A percentile compares a stretch with the other conserved stretches of the same genome.
Conservation (phyloP, 2,888 invertebrate genomes). For the Rhabditoides inermis region DNA sequence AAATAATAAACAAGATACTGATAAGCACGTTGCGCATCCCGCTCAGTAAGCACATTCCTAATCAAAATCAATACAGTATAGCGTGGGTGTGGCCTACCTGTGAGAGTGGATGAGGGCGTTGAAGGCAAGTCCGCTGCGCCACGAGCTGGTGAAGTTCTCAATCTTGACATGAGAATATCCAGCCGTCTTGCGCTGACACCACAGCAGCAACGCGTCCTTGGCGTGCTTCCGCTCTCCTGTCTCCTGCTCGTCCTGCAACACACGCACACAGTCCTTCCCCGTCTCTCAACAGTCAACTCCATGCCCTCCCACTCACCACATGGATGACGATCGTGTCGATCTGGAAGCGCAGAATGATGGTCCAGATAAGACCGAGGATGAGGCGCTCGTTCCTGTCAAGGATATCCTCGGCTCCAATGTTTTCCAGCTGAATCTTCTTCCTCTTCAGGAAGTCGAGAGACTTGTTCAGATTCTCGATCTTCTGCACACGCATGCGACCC, state of each 20-base stretch:
- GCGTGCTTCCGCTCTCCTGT: conserved; percentile 96
- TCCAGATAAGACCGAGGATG: conserved; percentile 96
- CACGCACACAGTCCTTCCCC: not conserved
- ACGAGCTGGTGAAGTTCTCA: conserved; percentile 66
- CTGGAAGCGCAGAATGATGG: conserved; percentile 95
- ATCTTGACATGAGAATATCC: conserved; percentile 65
- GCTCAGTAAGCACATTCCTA: conserved; percentile 3
- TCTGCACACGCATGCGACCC: conserved; percentile 80
- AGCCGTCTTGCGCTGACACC: conserved; percentile 96
- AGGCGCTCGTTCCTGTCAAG: conserved; percentile 93
- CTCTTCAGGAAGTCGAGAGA: conserved; percentile 50
- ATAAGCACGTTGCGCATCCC: not conserved
- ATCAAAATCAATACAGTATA: no score
- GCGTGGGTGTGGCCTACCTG: conserved; percentile 51
- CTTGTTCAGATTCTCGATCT: conserved; percentile 97
- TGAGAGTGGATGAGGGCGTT: conserved; percentile 97
- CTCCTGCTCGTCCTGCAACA: conserved; percentile 78
- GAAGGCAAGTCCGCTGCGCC: conserved; percentile 92
- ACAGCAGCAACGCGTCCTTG: conserved; percentile 90
- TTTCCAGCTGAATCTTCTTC: conserved; percentile 69
- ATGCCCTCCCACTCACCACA: conserved; percentile 58
- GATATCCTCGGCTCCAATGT: conserved; percentile 97
- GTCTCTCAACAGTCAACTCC: no score
- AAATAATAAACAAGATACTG: conserved; percentile 4
- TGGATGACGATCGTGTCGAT: conserved; percentile 97